Evolutionary conservation across 2,113 vertebrate species (phyloP).

Genomic region (Anguilla japonica): DNA sequence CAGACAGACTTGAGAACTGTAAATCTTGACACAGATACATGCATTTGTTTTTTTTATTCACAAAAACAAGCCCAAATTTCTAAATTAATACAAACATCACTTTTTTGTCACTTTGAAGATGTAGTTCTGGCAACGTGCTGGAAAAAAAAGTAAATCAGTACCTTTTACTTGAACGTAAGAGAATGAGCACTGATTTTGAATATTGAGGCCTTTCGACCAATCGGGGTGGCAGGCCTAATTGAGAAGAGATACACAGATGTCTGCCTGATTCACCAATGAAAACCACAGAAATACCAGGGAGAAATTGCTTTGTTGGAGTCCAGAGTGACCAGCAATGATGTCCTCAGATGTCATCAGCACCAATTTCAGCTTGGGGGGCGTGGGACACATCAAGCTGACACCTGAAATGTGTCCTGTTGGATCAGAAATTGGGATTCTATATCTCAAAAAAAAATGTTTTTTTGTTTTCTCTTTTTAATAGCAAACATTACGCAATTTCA

Average conservation of each 20-base stretch:
- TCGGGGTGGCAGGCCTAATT: conserved; percentile 59
- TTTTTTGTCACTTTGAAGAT: conserved; percentile 84
- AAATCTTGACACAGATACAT: conserved; percentile 96
- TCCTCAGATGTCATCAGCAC: conserved; percentile 48
- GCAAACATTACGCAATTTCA: conserved; percentile 79
- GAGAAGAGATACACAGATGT: conserved; percentile 64
- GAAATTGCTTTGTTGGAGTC: conserved; percentile 37
- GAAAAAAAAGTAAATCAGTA: conserved; percentile 67
- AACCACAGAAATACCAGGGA: conserved; percentile 54
- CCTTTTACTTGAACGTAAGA: conserved; percentile 67
- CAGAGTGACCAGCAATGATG: conserved; percentile 61
- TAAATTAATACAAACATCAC: conserved; percentile 99
- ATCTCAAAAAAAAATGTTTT: conserved; percentile 66
- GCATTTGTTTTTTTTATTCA: conserved; percentile 98
- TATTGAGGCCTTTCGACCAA: conserved; percentile 62
- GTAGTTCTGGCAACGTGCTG: conserved; percentile 75
- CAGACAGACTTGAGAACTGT: conserved; percentile 79
- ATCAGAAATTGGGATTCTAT: conserved; percentile 70
- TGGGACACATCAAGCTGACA: background rate
- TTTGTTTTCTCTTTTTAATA: conserved; percentile 66
- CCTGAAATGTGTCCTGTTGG: conserved; percentile 39
- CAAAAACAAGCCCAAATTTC: conserved; percentile 96
- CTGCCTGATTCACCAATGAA: conserved; percentile 63
- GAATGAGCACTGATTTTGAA: conserved; percentile 72
- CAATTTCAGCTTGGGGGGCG: conserved; percentile 17